Base-by-base conservation (phyloP, 2,113 vertebrate species). In the Microcebus tavaratra region DNA sequence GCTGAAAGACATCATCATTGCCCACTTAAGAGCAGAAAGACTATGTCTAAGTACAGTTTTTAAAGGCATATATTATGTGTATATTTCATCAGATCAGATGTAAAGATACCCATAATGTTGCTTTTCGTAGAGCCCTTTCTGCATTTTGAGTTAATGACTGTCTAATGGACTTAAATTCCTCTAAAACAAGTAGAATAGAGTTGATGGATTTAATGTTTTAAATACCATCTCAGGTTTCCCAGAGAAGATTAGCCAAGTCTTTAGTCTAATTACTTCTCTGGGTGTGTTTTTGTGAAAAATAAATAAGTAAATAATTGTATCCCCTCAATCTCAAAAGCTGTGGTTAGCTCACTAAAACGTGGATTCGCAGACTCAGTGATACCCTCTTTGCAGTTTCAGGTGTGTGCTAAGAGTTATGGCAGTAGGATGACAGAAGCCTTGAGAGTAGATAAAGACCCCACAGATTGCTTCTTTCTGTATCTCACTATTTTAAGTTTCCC, bases 121-220 rank as follows among this genome's bases (percentile, higher is more conserved):
- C 48, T 83, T 89, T 45, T 50, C 36, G 65, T 65, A 25, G 86
- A 73, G 34, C 50, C 53, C 70, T 88, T 87, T 76, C 67, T 39
- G 7, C 50, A 48, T 67, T 81, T 53, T 39, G 25, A 97, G 39
- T 78, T 36, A 65, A 50, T 25, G 25, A 91, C 89, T 97, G 34
- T 78, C 88, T 90, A 92, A 73, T 68, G 73, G 94, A 85, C 42
- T 87, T 65, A 90, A 83, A 50, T 93, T 78, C 21, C 87, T 88
- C 45, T 48, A 59, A 90, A 94, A 94, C 70, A 91, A 93, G 45
- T 48, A 55, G 14, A 55, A 81, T 88, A 17, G 23, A 92, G 23
- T 85, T 94, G 96, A 96, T 94, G 88, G 29, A 29, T 96, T 87
- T 96, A 88, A 94, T 95, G 87, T 95, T 95, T 96, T 76, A 96